A percentile compares a stretch with the other conserved stretches of the same genome.
phyloP scores from a whole-genome alignment of 2,113 vertebrate genomes.

The Myiozetetes cayanensis region DNA sequence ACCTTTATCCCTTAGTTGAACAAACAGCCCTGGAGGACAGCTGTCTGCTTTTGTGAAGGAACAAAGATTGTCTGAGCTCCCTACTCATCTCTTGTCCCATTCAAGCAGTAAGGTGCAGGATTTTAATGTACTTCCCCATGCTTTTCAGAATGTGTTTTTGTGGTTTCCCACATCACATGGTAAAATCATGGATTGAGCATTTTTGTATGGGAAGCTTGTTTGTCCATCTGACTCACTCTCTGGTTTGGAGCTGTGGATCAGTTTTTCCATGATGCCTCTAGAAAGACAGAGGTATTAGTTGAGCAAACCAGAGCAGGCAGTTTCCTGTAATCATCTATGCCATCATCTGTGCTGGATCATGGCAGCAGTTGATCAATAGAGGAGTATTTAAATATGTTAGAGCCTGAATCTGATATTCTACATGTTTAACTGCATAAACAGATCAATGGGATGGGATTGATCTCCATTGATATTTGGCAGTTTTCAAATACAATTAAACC shows the following conservation, averaged over 20 bases:
- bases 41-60: background rate
- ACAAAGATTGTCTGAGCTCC: background rate
- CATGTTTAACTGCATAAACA: slow-evolving; percentile 81
- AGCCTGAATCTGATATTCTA: slow-evolving; percentile 83
- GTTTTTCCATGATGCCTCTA: slow-evolving; percentile 7
- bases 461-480: slow-evolving; percentile 80
- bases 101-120: background rate
- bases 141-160: background rate
- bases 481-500: slow-evolving; percentile 88
- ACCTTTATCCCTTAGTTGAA: background rate
- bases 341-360: slow-evolving; percentile 83
- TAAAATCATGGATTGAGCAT: background rate
- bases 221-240: background rate
- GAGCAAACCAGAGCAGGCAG: slow-evolving; percentile 61
- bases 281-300: slow-evolving; percentile 38
- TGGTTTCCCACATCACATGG: background rate
- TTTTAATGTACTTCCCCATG: background rate
- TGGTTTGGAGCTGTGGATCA: background rate
- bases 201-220: background rate
- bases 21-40: background rate
- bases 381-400: slow-evolving; percentile 87
- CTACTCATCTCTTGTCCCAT: background rate
- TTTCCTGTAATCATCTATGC: slow-evolving; percentile 79
- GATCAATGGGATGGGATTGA: slow-evolving; percentile 81
- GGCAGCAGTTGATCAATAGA: slow-evolving; percentile 82